These are phyloP conservation scores for Ecliptopera silaceata DNA, from an alignment of 2,888 invertebrate genomes.

Conservation along the genomic window DNA sequence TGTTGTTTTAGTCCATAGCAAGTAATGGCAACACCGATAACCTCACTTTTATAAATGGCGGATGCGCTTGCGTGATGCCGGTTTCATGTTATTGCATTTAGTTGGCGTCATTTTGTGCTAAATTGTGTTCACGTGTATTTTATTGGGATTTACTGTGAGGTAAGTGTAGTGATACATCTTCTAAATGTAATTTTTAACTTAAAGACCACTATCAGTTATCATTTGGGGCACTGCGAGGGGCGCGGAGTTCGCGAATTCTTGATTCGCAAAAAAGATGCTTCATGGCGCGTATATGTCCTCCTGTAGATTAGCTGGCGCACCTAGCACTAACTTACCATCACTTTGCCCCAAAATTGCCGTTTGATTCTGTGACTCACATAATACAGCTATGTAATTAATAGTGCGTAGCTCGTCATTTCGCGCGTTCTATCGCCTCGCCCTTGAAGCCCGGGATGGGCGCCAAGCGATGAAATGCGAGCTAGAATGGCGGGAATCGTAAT, in stretches of 20 bases:
- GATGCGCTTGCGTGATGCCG: constrained; percentile 83
- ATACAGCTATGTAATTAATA: constrained; percentile 31
- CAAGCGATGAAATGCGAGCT: constrained; percentile 54
- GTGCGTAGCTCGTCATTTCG: constrained; percentile 48
- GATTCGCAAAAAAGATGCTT: constrained; percentile 70
- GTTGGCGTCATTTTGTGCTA: constrained; percentile 70
- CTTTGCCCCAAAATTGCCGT: constrained; percentile 39
- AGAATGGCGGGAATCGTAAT: constrained; percentile 62
- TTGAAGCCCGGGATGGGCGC: constrained; percentile 67
- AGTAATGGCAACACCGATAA: constrained; percentile 52
- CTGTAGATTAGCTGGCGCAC: constrained; percentile 41
- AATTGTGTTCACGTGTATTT: constrained; percentile 58
- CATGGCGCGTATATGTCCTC: constrained; percentile 66
- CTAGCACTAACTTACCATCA: constrained; percentile 55
- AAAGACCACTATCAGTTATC: neutral
- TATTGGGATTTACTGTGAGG: constrained; percentile 48
- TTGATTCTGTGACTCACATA: constrained; percentile 29
- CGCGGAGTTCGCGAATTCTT: constrained; percentile 65
- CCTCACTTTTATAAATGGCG: constrained; percentile 72
- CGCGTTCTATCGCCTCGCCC: constrained; percentile 58
- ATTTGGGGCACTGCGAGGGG: constrained; percentile 34
- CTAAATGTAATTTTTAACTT: neutral
- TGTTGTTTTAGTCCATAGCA: constrained; percentile 13
- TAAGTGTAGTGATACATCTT: constrained; percentile 43
- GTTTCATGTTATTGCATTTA: constrained; percentile 74